phyloP scores from a whole-genome alignment of 2,888 invertebrate species.

The Drosophila cracens region DNA sequence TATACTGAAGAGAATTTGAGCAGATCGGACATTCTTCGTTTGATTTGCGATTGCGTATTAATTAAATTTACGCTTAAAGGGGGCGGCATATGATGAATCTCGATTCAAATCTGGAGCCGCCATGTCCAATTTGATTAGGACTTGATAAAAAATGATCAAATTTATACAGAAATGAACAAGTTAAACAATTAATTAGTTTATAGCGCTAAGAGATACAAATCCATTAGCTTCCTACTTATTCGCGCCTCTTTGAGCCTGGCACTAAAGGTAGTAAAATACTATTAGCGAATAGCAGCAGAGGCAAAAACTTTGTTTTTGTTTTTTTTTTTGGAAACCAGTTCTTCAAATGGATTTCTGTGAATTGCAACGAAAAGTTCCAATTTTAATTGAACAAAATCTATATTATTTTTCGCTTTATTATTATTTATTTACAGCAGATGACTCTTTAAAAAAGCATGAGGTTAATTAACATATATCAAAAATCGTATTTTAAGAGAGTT shows the following conservation, averaged over 20 bases:
- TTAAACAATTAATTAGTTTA: constrained; percentile 62
- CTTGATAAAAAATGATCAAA: constrained; percentile 10
- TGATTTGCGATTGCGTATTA: constrained; percentile 51
- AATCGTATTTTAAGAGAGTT: background rate
- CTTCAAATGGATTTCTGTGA: background rate
- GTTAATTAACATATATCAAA: constrained; percentile 24
- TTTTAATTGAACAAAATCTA: constrained; percentile 13
- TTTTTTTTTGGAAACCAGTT: constrained; percentile 19
- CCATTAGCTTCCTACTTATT: constrained; percentile 25
- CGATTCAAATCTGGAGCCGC: constrained; percentile 33
- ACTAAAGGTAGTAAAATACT: constrained; percentile 30
- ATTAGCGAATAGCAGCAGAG: background rate
- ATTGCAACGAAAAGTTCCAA: constrained; percentile 15
- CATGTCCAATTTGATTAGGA: constrained; percentile 41
- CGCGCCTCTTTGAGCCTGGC: constrained; percentile 57
- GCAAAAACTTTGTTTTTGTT: background rate
- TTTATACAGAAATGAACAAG: constrained; percentile 10
- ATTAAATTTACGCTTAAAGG: constrained; percentile 49
- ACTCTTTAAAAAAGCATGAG: background rate
- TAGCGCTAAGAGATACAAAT: constrained; percentile 25
- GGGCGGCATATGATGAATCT: constrained; percentile 25
- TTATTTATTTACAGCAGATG: constrained; percentile 1
- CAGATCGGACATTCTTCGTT: constrained; percentile 18
- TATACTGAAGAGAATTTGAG: background rate
- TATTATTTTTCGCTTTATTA: background rate